Evolutionary conservation across 2,797 vertebrate genomes (phyloP), one percentile per base, ranked within the genome.

Genomic region (Falco novaeseelandiae): DNA sequence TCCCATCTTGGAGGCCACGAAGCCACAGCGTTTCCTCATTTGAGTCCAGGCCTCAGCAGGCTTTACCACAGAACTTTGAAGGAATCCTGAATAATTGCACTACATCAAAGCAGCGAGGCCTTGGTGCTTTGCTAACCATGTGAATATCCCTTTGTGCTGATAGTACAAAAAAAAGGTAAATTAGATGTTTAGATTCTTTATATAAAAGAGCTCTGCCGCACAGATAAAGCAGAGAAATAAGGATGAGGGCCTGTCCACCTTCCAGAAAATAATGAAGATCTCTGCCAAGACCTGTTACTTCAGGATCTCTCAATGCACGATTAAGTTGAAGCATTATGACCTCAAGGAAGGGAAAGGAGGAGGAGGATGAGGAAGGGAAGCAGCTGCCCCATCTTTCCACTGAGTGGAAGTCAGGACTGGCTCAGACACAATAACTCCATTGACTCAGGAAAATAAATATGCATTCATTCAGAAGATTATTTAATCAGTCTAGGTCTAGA

Each of bases 391-490:
- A 0, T 80, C 61, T 92, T 90, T 90, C 59, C 70, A 77, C 22
- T 65, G 38, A 83, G 65, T 76, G 54, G 54, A 95, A 93, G 81
- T 87, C 49, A 89, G 46, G 57, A 90, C 73, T 76, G 83, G 59
- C 81, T 89, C 52, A 49, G 15, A 59, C 36, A 93, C 84, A 96
- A 18, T 91, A 92, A 91, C 54, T 76, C 81, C 61, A 86, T 79
- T 91, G 76, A 92, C 48, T 86, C 20, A 40, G 58, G 65, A 92
- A 96, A 94, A 93, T 81, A 95, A 96, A 89, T 52, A 96, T 69
- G 62, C 87, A 66, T 85, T 94, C 63, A 96, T 93, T 95, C 86
- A 90, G 65, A 90, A 95, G 81, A 91, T 92, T 96, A 93, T 89
- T 87, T 96, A 87, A 89, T 89, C 95, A 80, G 78, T 80, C 65